Percentiles rank a stretch among this genome's conserved stretches.
Conservation (phyloP, 2,888 invertebrate species). For the Pomacea canaliculata region DNA sequence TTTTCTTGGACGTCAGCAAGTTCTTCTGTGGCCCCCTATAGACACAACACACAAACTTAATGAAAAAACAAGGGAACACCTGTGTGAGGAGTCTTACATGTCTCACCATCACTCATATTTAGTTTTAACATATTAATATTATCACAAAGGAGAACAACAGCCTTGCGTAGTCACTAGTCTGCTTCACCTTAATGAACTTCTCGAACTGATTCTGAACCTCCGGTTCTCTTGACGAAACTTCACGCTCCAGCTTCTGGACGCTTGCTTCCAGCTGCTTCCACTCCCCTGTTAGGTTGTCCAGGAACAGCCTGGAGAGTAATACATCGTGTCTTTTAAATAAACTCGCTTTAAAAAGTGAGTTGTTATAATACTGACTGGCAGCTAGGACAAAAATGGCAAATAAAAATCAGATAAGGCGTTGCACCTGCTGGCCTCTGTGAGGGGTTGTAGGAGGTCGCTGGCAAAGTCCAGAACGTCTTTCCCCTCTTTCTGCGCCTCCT, state of each 20-base stretch:
- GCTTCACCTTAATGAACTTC: constrained; percentile 82
- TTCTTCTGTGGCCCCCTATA: constrained; percentile 55
- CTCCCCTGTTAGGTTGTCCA: constrained; percentile 90
- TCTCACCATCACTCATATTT: no score
- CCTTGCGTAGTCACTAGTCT: no score
- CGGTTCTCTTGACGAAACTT: constrained; percentile 82
- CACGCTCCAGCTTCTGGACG: constrained; percentile 83
- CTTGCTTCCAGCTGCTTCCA: constrained; percentile 84
- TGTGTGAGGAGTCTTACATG: no score
- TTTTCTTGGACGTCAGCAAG: constrained; percentile 75
- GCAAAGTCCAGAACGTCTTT: constrained; percentile 68
- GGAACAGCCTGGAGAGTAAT: constrained; percentile 79
- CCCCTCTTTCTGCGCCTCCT: constrained; percentile 70
- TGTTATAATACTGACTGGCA: no score
- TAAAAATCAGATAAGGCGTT: background rate
- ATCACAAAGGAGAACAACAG: background rate
- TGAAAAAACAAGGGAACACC: background rate
- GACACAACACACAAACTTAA: constrained; percentile 25
- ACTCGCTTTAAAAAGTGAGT: no score
- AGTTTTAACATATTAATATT: background rate
- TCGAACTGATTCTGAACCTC: constrained; percentile 91
- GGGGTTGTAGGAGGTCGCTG: constrained; percentile 58
- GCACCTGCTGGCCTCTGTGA: constrained; percentile 53
- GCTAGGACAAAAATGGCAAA: no score
- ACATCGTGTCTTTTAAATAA: background rate